phyloP scores from a whole-genome alignment of 1,140 invertebrate genomes.

The Drosophila repleta region DNA sequence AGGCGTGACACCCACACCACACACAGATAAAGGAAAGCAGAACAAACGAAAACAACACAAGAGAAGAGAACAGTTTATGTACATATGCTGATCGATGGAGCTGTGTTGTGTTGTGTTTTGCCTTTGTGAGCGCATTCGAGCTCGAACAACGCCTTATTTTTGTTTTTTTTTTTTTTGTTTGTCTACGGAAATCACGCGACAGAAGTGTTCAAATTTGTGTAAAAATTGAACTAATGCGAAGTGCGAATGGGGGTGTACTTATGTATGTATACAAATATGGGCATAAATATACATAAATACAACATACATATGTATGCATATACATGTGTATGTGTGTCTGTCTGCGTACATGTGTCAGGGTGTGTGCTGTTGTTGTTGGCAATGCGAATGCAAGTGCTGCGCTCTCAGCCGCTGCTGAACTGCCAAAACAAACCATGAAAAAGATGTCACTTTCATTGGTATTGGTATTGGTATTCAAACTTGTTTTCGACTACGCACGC shows the following conservation, averaged over 20 bases:
- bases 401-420: conserved; percentile 3
- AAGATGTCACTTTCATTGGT: conserved; percentile 26
- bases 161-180: neutral
- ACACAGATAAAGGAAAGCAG: conserved; percentile 2
- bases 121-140: neutral
- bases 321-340: neutral
- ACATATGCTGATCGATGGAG: conserved; percentile 8
- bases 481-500: conserved; percentile 61
- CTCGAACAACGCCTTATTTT: conserved; percentile 27
- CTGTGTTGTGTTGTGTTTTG: conserved; percentile 2
- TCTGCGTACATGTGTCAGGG: conserved; percentile 30
- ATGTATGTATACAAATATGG: conserved; percentile 10
- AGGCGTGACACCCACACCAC: conserved; percentile 28
- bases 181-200: conserved; percentile 35
- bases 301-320: neutral
- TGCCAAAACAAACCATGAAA: conserved; percentile 39
- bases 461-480: conserved; percentile 57
- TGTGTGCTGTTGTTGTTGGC: conserved; percentile 49
- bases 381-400: conserved; percentile 20
- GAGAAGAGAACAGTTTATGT: conserved; percentile 12
- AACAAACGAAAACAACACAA: conserved; percentile 1
- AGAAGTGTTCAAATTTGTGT: conserved; percentile 39
- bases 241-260: conserved; percentile 15
- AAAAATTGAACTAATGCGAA: conserved; percentile 15
- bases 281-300: neutral